Percentiles rank a stretch among this genome's conserved stretches.
Conservation (phyloP, 1,140 invertebrate genomes). For the Drosophila erecta region DNA sequence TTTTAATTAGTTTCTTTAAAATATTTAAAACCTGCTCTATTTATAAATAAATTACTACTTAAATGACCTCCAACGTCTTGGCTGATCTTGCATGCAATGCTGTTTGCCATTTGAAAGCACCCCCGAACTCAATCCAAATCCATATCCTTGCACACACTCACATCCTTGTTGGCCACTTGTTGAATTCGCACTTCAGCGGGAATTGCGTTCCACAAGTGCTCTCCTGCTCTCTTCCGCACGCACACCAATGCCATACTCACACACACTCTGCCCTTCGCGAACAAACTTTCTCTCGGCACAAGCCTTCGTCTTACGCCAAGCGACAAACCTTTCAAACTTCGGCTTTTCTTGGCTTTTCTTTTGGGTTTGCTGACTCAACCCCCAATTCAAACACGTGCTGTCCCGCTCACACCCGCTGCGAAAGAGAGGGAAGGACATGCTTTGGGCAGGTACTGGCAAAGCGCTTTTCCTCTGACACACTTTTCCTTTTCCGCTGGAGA, state of each 20-base stretch:
- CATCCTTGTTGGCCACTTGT: constrained; percentile 56
- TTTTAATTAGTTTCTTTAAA: too few species aligned
- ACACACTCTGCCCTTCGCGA: constrained; percentile 1
- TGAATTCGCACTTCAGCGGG: constrained; percentile 46
- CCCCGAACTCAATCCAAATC: constrained; percentile 8
- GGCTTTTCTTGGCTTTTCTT: constrained; percentile 36
- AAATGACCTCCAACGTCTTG: not conserved
- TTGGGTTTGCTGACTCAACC: constrained; percentile 60
- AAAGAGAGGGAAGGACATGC: constrained; percentile 47
- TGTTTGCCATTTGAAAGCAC: not conserved
- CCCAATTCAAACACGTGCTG: constrained; percentile 50
- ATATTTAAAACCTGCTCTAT: too few species aligned
- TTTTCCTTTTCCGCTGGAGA: constrained; percentile 47
- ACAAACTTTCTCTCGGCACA: constrained; percentile 42
- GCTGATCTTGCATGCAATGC: constrained; percentile 7
- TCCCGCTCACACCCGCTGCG: constrained; percentile 30
- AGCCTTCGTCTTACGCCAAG: constrained; percentile 44
- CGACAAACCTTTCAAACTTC: constrained; percentile 58
- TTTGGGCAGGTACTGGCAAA: constrained; percentile 58
- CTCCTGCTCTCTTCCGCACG: constrained; percentile 22
- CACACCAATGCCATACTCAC: not conserved
- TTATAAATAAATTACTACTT: not conserved
- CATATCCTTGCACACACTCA: constrained; percentile 9
- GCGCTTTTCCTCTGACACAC: constrained; percentile 67
- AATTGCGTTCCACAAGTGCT: constrained; percentile 60